Conservation (phyloP, 2,113 vertebrate genomes). For the Rhinichthys klamathensis region DNA sequence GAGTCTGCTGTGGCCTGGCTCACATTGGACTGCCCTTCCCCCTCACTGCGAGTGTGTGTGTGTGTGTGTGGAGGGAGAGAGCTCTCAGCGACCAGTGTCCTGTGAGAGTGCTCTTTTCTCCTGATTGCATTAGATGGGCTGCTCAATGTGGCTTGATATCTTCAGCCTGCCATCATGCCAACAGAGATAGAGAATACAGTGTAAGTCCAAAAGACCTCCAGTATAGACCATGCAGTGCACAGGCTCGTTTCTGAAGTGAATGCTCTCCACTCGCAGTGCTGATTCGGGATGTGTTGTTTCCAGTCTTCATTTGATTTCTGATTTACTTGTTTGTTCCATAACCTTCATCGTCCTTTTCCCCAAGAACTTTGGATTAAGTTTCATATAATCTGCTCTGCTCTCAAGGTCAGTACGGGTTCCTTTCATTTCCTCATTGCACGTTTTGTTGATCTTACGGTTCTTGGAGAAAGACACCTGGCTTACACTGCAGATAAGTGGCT, state of each 20-base stretch:
- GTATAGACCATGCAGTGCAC: slow-evolving; percentile 49
- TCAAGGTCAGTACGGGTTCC: slow-evolving; percentile 24
- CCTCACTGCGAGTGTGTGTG: neutral
- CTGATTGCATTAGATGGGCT: slow-evolving; percentile 74
- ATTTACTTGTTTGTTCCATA: neutral
- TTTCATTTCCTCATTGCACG: neutral
- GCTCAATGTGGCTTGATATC: slow-evolving; percentile 79
- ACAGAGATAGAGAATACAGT: slow-evolving; percentile 55
- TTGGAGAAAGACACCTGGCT: slow-evolving; percentile 29
- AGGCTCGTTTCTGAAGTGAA: slow-evolving; percentile 24
- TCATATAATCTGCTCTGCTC: neutral
- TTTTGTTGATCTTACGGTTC: neutral
- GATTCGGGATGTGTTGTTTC: neutral
- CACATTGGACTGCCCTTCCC: slow-evolving; percentile 8
- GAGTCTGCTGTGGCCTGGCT: slow-evolving; percentile 59
- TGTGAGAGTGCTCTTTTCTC: slow-evolving; percentile 62
- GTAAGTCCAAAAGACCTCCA: neutral
- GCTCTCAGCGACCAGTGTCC: slow-evolving; percentile 55
- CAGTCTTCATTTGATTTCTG: neutral
- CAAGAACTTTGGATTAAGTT: slow-evolving; percentile 25
- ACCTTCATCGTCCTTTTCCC: neutral
- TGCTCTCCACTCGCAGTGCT: neutral
- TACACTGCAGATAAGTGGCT: neutral
- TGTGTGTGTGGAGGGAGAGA: neutral
- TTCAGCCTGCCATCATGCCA: slow-evolving; percentile 80